Percentiles rank a stretch among this genome's conserved stretches.
These are phyloP conservation scores for Arremon brunneinucha DNA, from an alignment of 2,797 vertebrate species.

Conservation along the genomic window DNA sequence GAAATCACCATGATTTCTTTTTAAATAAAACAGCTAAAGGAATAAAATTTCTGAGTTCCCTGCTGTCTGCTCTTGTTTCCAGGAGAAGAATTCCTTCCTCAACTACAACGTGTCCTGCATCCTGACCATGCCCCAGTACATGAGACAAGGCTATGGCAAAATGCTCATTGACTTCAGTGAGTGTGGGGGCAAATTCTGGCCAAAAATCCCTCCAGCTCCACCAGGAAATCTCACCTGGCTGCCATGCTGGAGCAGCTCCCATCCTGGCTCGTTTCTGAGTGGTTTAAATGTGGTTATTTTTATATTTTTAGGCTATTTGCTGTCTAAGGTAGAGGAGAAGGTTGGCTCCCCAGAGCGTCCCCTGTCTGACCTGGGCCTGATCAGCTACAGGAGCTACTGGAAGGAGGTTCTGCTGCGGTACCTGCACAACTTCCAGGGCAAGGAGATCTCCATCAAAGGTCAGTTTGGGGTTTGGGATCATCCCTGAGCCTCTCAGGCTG, in stretches of 20 bases:
- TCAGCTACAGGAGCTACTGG: constrained; percentile 97
- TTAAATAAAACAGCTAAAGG: background rate
- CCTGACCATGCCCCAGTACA: constrained; percentile 95
- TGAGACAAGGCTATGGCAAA: constrained; percentile 95
- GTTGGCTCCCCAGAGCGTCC: constrained; percentile 92
- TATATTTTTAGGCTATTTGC: constrained; percentile 81
- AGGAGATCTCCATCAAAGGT: constrained; percentile 98
- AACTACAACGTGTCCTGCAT: constrained; percentile 98
- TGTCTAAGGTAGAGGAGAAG: constrained; percentile 90
- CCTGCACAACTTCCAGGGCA: constrained; percentile 93
- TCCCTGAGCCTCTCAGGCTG: background rate
- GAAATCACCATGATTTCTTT: too few species aligned
- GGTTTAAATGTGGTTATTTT: rapidly evolving
- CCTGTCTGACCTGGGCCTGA: constrained; percentile 91
- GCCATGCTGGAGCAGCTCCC: background rate
- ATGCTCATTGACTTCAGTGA: constrained; percentile 99
- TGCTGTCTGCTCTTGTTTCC: constrained; percentile 18
- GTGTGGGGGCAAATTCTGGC: constrained; percentile 65
- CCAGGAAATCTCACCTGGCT: background rate
- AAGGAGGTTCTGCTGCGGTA: constrained; percentile 96
- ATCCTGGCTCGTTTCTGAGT: rapidly evolving
- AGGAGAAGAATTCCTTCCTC: constrained; percentile 97
- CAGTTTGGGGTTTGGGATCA: rapidly evolving
- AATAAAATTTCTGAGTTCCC: background rate
- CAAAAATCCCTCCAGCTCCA: rapidly evolving